These are phyloP conservation scores for Augochlorella aurata DNA, from an alignment of 2,888 invertebrate species.

Conservation along the genomic window DNA sequence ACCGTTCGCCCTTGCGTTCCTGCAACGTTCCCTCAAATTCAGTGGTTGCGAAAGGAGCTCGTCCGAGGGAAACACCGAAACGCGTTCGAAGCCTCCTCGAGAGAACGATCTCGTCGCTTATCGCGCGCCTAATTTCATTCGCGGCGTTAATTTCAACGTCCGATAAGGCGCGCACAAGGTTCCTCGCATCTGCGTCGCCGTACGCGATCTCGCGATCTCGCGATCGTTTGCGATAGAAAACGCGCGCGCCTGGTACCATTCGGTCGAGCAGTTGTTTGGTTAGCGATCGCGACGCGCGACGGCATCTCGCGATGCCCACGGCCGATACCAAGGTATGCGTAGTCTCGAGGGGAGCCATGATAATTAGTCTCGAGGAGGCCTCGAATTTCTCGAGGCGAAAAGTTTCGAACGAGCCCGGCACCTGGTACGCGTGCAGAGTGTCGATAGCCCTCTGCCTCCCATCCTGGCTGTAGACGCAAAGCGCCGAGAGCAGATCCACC, in stretches of 20 bases:
- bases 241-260: background rate
- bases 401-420: constrained; percentile 75
- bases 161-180: constrained; percentile 11
- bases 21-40: constrained; percentile 76
- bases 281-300: too few species aligned
- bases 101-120: background rate
- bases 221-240: background rate
- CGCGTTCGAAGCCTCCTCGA: background rate
- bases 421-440: constrained; percentile 96
- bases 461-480: constrained; percentile 96
- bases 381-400: constrained; percentile 59
- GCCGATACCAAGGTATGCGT: too few species aligned
- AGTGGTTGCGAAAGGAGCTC: background rate
- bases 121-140: background rate
- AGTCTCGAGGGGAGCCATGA: too few species aligned
- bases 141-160: background rate
- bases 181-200: background rate
- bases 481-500: constrained; percentile 95
- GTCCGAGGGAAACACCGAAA: background rate
- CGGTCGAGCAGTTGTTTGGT: background rate
- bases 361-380: constrained; percentile 40
- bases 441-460: constrained; percentile 94
- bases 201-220: too few species aligned
- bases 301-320: too few species aligned
- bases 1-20: constrained; percentile 93